Evolutionary conservation across 2,113 vertebrate genomes (phyloP).

Genomic region (Thamnophis sirtalis): DNA sequence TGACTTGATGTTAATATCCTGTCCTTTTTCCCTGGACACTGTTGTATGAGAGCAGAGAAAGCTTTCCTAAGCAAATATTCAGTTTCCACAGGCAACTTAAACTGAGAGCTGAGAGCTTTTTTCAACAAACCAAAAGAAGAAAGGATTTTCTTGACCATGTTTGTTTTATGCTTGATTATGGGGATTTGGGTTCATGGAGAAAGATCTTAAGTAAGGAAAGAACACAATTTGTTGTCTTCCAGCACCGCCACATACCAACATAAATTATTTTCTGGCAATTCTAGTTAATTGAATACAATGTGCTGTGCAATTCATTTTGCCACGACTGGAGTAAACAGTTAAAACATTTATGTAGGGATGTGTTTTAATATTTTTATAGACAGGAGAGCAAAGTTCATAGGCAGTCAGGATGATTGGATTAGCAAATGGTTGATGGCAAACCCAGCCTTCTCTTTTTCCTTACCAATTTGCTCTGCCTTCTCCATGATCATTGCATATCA

Average conservation of each 20-base stretch:
- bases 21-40: constrained; percentile 35
- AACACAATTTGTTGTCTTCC: background rate
- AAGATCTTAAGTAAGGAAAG: background rate
- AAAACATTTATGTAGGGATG: background rate
- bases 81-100: constrained; percentile 16
- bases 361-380: background rate
- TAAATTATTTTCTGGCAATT: background rate
- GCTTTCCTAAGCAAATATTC: constrained; percentile 8
- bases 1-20: constrained; percentile 51
- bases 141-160: constrained; percentile 10
- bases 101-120: background rate
- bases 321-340: background rate
- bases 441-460: background rate
- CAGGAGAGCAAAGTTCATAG: background rate
- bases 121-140: constrained; percentile 4
- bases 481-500: background rate
- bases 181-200: background rate
- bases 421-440: background rate
- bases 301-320: background rate
- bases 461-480: background rate
- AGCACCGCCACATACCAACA: background rate
- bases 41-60: background rate
- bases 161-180: constrained; percentile 4
- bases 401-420: background rate
- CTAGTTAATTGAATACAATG: constrained; percentile 15